Evolutionary conservation across 2,888 invertebrate genomes (phyloP), one percentile per base, ranked within the genome.

Genomic region (Ectropis crepuscularia): DNA sequence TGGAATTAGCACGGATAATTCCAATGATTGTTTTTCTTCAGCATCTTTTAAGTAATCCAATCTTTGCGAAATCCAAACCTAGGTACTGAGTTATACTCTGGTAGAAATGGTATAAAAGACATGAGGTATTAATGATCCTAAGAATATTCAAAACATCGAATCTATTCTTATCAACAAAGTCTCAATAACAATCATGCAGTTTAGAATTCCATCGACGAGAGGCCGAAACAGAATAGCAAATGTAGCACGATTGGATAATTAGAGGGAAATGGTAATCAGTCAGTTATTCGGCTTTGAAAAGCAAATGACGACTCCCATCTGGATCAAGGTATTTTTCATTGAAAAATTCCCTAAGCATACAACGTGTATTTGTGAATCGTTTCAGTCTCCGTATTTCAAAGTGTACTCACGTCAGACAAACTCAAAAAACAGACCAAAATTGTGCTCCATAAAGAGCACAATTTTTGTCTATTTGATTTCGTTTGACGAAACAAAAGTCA

Each of bases 201-300:
- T 62, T 49, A 63, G 46, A 53, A 58, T 53, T 46, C 53, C 48
- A 58, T 63, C 49, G 16, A 12, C 11, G 43, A 12, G 37, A 49
- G 41, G 12, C 8, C 53, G n/a, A 63, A 64, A 43, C 55, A 46
- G 55, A 60, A 64, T 60, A 43, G 28, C 59, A 49, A 61, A 65
- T 57, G 51, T 60, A 57, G 60, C 28, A 43, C 57, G 57, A 65
- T 65, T 65, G 60, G 48, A 53, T 65, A 57, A 65, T 65, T 61
- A 65, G 60, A 60, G 60, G 60, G 55, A 64, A 64, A 60, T 65
- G 64, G 53, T 64, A 65, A 65, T 65, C 53, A 65, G 45, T 9
- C 55, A 11, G 55, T 48, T 57, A 64, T 50, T 59, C 46, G 47
- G 37, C 51, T 57, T 59, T 59, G 54, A 60, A 42, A 51, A 48